Conservation (phyloP, 2,888 invertebrate species). For the Athripsodes cinereus region DNA sequence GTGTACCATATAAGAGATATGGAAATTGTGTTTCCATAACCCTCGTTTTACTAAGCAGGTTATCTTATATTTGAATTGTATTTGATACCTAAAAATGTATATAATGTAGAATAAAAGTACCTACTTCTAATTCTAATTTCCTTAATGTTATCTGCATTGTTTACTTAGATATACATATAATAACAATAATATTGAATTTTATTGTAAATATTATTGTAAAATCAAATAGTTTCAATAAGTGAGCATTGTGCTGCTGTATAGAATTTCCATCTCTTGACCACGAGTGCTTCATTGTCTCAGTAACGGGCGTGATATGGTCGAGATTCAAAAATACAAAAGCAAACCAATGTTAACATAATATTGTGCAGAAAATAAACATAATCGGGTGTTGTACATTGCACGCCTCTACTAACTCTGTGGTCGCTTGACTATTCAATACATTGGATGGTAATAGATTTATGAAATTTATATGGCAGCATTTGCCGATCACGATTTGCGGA, state of each 20-base stretch:
- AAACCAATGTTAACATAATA: conserved; percentile 12
- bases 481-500: conserved; percentile 26
- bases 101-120: no score
- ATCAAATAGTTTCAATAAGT: background rate
- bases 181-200: background rate
- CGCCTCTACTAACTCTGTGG: conserved; percentile 9
- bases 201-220: background rate
- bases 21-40: no score
- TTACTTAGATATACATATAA: no score
- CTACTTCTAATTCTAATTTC: no score
- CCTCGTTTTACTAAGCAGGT: no score
- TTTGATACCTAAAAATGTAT: no score
- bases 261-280: conserved; percentile 16
- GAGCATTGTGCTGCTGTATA: conserved; percentile 3
- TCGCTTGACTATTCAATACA: conserved; percentile 15
- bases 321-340: conserved; percentile 12
- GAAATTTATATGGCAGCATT: conserved; percentile 26
- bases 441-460: conserved; percentile 24
- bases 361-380: conserved; percentile 17
- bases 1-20: no score
- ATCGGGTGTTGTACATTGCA: conserved; percentile 22
- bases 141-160: background rate
- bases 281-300: conserved; percentile 22
- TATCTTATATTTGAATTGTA: no score
- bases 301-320: conserved; percentile 16